Evolutionary conservation across 2,888 invertebrate species (phyloP), one percentile per base, ranked within the genome.

Genomic region (Hyles lineata): DNA sequence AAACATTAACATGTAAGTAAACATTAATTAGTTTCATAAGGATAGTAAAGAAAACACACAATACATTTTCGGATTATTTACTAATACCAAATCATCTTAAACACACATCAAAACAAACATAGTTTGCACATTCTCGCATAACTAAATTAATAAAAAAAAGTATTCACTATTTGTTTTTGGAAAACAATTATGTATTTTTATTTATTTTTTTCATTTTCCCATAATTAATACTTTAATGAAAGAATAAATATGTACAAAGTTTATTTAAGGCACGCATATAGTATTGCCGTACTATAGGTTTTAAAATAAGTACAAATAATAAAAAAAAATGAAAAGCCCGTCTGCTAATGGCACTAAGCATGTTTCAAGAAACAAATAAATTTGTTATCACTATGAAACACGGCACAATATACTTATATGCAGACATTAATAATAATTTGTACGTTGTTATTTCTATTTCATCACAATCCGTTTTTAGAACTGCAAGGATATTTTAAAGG

Each of bases 71-170:
- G 86, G 89, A 92, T 91, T 93, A 92, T 94, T 93, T 94, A 93
- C 94, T 94, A 92, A 92, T 93, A 88, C 92, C 92, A 93, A 94
- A 93, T 94, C 93, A 92, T 92, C 93, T 90, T 92, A 92, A 89
- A 92, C 94, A 94, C 94, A 93, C 94, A 91, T 93, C 92, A 93
- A 93, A 93, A 93, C 94, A 93, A 92, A 94, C 94, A 92, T 92
- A 92, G 92, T 93, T 93, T 93, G 93, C 94, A 93, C 93, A 92
- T 93, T 94, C 94, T 94, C 92, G 86, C 94, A 89, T 94, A 94
- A 89, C 89, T 92, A 92, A 87, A 82, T 81, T 83, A 84, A 87
- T 88, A 88, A 88, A 87, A 89, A 87, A 85, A 89, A 90, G 87
- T 87, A 83, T 88, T 87, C 90, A 89, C 88, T 74, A 76, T 82